A percentile compares a stretch with the other conserved stretches of the same genome.
phyloP scores from a whole-genome alignment of 2,113 vertebrate species.

The Arothron firmamentum region DNA sequence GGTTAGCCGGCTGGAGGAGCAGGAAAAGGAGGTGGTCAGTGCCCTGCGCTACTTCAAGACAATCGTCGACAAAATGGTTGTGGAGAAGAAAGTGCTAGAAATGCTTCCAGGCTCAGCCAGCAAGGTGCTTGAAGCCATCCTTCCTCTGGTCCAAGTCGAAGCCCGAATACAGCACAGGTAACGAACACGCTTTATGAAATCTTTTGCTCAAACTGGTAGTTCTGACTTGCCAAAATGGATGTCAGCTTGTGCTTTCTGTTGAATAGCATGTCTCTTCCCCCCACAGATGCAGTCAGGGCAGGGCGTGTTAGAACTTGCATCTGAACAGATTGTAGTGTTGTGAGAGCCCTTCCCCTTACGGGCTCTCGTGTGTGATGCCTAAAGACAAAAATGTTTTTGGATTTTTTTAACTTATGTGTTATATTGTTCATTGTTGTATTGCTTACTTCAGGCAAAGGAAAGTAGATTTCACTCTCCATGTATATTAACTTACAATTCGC shows the following conservation, averaged over 20 bases:
- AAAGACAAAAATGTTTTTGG: conserved; percentile 3
- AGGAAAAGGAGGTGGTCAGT: conserved; percentile 96
- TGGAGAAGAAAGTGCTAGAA: conserved; percentile 93
- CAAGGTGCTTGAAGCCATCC: conserved; percentile 93
- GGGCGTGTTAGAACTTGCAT: conserved; percentile 24
- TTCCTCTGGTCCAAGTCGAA: conserved; percentile 90
- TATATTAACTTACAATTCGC: neutral
- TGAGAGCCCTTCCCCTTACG: conserved; percentile 7
- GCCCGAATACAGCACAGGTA: conserved; percentile 90
- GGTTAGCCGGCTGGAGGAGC: conserved; percentile 89
- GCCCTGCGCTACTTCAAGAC: conserved; percentile 97
- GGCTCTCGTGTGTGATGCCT: conserved; percentile 9
- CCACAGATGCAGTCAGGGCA: neutral
- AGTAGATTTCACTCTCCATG: neutral
- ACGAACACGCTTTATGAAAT: neutral
- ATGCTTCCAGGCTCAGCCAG: conserved; percentile 97
- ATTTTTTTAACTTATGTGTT: neutral
- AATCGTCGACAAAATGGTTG: conserved; percentile 97
- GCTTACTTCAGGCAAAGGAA: neutral
- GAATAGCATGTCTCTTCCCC: neutral
- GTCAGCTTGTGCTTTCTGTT: neutral
- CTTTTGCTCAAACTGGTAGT: neutral
- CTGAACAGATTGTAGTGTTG: conserved; percentile 1
- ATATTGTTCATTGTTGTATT: neutral
- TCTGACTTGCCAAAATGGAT: neutral